These are phyloP conservation scores for Rhineura floridana DNA, from an alignment of 2,113 vertebrate genomes.

Conservation along the genomic window DNA sequence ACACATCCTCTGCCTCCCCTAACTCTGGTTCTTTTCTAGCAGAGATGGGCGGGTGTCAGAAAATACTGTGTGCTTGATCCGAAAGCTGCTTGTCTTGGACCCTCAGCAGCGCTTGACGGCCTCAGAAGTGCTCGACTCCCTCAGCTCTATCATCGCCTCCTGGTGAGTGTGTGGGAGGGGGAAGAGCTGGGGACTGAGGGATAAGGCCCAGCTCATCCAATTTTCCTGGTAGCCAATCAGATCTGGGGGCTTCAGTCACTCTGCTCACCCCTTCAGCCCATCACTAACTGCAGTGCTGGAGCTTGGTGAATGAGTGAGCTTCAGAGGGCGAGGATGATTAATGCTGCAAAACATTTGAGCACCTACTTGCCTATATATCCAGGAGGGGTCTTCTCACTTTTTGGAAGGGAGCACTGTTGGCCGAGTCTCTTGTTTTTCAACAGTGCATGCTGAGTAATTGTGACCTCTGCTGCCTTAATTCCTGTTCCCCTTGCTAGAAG, in stretches of 20 bases:
- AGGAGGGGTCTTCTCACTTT: not conserved
- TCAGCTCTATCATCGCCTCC: constrained; percentile 93
- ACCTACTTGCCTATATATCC: not conserved
- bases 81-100: constrained; percentile 95
- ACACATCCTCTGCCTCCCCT: fast-evolving
- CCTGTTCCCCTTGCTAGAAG: not conserved
- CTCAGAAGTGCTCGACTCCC: constrained; percentile 91
- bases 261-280: not conserved
- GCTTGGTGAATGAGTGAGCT: no score
- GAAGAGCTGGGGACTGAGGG: not conserved
- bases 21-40: fast-evolving
- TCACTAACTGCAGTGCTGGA: not conserved
- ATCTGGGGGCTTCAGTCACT: not conserved
- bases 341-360: no score
- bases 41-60: constrained; percentile 97
- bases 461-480: no score
- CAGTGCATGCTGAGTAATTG: not conserved
- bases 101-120: constrained; percentile 96
- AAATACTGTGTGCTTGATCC: constrained; percentile 96
- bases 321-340: no score
- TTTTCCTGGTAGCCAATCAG: not conserved
- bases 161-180: constrained; percentile 76
- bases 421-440: not conserved
- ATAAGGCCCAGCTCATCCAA: not conserved
- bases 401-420: not conserved